Percentiles rank a stretch among this genome's conserved stretches.
These are phyloP conservation scores for Lagodon rhomboides DNA, from an alignment of 2,797 vertebrate genomes.

Conservation along the genomic window DNA sequence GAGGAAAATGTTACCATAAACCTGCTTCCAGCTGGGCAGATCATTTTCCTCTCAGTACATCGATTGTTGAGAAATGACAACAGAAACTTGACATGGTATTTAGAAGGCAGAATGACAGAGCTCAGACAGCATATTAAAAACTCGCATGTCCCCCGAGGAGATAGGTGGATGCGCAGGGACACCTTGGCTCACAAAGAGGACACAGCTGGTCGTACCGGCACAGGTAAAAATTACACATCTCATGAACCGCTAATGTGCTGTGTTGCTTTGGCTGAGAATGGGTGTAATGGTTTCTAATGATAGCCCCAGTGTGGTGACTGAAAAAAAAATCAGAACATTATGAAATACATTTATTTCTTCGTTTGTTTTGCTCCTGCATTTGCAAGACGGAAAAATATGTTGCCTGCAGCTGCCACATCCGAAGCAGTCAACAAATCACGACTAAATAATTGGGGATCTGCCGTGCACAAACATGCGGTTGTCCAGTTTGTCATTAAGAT, in stretches of 20 bases:
- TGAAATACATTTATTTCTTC: slow-evolving; percentile 47
- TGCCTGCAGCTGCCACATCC: slow-evolving; percentile 40
- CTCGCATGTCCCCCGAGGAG: slow-evolving; percentile 34
- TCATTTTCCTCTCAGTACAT: slow-evolving; percentile 72
- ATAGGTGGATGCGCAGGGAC: slow-evolving; percentile 44
- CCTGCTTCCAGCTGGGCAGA: slow-evolving; percentile 74
- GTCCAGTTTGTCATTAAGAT: slow-evolving; percentile 71
- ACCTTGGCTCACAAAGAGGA: slow-evolving; percentile 38
- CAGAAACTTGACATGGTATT: slow-evolving; percentile 71
- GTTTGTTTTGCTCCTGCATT: slow-evolving; percentile 24
- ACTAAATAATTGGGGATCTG: slow-evolving; percentile 61
- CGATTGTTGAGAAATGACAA: slow-evolving; percentile 74
- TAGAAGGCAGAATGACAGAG: slow-evolving; percentile 64
- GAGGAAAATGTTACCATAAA: slow-evolving; percentile 79
- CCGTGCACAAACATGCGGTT: slow-evolving; percentile 48
- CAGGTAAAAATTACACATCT: slow-evolving; percentile 50
- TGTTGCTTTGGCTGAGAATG: slow-evolving; percentile 35
- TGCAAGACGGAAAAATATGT: slow-evolving; percentile 27
- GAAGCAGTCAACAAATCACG: slow-evolving; percentile 50
- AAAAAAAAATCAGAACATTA: slow-evolving; percentile 62
- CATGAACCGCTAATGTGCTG: slow-evolving; percentile 36
- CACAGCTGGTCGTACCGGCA: slow-evolving; percentile 48
- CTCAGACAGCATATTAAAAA: slow-evolving; percentile 56
- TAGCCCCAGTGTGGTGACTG: slow-evolving; percentile 32
- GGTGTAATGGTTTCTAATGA: slow-evolving; percentile 58